phyloP scores from a whole-genome alignment of 1,140 invertebrate genomes.

The Yoshiicerus persimilis region DNA sequence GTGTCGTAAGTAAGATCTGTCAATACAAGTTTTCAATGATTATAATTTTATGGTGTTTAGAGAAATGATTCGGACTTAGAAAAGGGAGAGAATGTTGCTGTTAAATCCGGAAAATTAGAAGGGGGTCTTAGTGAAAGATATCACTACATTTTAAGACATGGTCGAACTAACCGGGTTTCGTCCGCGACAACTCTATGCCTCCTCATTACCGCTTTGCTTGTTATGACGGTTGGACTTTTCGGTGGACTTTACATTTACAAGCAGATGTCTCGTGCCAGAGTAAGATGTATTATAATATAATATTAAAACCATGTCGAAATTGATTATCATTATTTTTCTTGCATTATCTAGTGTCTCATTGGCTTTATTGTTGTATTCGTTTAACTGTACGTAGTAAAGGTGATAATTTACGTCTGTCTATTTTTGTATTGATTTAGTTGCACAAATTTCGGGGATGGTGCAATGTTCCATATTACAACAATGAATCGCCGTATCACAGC shows the following conservation, averaged over 20 bases:
- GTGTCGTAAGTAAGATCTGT: too few species aligned
- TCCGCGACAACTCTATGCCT: slow-evolving; percentile 68
- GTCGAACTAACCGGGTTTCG: slow-evolving; percentile 59
- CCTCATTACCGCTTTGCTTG: slow-evolving; percentile 69
- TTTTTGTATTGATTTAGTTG: too few species aligned
- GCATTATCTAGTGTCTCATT: too few species aligned
- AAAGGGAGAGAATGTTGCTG: slow-evolving; percentile 47
- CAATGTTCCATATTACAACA: slow-evolving; percentile 65
- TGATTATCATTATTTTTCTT: too few species aligned
- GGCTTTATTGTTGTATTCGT: too few species aligned
- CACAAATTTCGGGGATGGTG: slow-evolving; percentile 67
- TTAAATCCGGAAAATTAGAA: slow-evolving; percentile 52
- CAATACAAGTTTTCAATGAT: too few species aligned
- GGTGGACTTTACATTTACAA: slow-evolving; percentile 75
- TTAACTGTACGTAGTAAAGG: too few species aligned
- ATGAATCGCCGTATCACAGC: slow-evolving; percentile 46
- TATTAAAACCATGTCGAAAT: neutral
- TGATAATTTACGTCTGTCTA: too few species aligned
- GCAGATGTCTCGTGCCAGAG: slow-evolving; percentile 65
- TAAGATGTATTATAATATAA: slow-evolving; percentile 43
- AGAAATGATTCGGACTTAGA: slow-evolving; percentile 41
- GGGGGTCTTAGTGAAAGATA: slow-evolving; percentile 54
- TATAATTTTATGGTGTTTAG: neutral
- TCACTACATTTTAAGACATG: slow-evolving; percentile 53
- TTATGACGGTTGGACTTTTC: slow-evolving; percentile 73